Base-by-base conservation (phyloP, 2,113 vertebrate species). In the Pseudopipra pipra region DNA sequence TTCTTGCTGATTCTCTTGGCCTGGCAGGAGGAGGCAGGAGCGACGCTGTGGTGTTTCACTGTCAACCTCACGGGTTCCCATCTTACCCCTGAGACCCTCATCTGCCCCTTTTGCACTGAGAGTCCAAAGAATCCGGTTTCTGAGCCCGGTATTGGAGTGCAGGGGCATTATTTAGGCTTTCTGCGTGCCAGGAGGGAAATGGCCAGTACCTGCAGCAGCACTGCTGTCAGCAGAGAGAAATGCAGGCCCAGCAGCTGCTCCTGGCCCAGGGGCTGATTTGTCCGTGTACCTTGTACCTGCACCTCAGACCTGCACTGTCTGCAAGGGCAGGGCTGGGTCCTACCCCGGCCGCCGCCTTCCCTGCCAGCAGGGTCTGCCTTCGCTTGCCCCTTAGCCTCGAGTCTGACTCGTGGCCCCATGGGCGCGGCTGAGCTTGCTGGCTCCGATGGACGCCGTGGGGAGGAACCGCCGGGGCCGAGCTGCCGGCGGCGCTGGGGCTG, bases 71-170 rank as follows among this genome's bases (percentile, higher is more conserved):
- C 25, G 16, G 43, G 20, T 77, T 72, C 39, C n/a, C 44, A 8
- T 59, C 52, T 33, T 37, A 37, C 84, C 28, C 22, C 59, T 0
- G 13, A 61, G 43, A 5, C 8, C 12, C 14, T 10, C 0, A 0
- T 6, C 35, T 56, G 35, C 43, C 28, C 23, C 2, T 0, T 41
- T 43, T 54, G 16, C 12, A 4, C 41, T 10, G 58, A 19, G 44
- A 14, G 17, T 33, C 46, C 49, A 14, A 25, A 71, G 46, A 33
- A 27, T 56, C 28, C 0, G 2, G 6, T n/a, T 66, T 59, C 72
- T 31, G 44, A 75, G 61, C 25, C 37, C 11, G 8, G 19, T 30
- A 2, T 0, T 27, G 52, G 35, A 37, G 9, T 27, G n/a, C 0
- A 0, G 43, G 43, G 15, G 21, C 2, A 1, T 51, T 54, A 4